A percentile compares a stretch with the other conserved stretches of the same genome.
Evolutionary conservation across 1,140 invertebrate genomes (phyloP).

Genomic region (Camponotus pennsylvanicus): DNA sequence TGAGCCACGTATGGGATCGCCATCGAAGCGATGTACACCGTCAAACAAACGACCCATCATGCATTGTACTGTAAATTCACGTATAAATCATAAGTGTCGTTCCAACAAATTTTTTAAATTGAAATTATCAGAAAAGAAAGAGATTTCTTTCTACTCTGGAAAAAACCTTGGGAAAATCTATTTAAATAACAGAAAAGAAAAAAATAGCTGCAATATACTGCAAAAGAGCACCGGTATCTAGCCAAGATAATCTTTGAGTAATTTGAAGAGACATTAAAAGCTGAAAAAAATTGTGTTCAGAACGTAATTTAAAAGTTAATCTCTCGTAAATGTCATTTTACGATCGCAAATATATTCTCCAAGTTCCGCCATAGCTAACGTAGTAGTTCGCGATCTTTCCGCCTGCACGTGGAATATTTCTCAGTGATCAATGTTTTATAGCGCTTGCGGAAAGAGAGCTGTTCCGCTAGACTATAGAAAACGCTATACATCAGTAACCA

Average conservation of each 20-base stretch:
- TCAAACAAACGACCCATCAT: constrained; percentile 7
- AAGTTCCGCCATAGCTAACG: constrained; percentile 1
- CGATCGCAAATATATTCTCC: background rate
- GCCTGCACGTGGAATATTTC: constrained; percentile 40
- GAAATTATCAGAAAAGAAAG: background rate
- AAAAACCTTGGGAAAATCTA: background rate
- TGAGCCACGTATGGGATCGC: constrained; percentile 18
- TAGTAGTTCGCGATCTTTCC: constrained; percentile 4
- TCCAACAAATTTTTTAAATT: background rate
- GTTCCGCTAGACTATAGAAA: constrained; percentile 40
- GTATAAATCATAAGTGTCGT: constrained; percentile 60
- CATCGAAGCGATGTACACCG: background rate
- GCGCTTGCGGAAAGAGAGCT: constrained; percentile 39
- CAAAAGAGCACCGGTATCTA: background rate
- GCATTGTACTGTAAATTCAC: constrained; percentile 53
- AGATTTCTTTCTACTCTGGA: background rate
- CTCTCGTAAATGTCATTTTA: background rate
- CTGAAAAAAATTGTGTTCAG: background rate
- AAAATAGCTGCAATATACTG: background rate
- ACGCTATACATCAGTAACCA: background rate
- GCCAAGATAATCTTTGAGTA: background rate
- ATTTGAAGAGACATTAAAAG: background rate
- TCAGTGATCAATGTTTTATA: constrained; percentile 47
- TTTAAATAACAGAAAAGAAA: background rate
- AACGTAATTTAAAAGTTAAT: constrained; percentile 8